A percentile compares a stretch with the other conserved stretches of the same genome.
Conservation (phyloP, 2,888 invertebrate species). For the Margaritifera margaritifera region DNA sequence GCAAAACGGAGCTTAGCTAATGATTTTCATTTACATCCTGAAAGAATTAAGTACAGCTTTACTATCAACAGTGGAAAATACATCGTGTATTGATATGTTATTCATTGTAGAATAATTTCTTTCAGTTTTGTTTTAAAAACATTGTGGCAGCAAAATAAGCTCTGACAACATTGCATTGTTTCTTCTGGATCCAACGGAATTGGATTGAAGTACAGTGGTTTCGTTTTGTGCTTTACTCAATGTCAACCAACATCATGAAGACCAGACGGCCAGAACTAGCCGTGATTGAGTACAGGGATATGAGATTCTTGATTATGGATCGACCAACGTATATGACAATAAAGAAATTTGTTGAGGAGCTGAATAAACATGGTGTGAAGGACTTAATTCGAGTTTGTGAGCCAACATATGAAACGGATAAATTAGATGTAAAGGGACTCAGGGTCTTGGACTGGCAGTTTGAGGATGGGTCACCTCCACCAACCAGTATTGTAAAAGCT, state of each 20-base stretch:
- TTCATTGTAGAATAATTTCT: too few relatives aligned
- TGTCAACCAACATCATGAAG: constrained; percentile 59
- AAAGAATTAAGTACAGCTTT: too few relatives aligned
- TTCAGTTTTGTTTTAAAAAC: too few relatives aligned
- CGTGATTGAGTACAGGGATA: constrained; percentile 96
- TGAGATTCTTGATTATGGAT: constrained; percentile 99
- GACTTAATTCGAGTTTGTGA: constrained; percentile 99
- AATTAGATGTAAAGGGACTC: constrained; percentile 90
- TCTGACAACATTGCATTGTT: too few relatives aligned
- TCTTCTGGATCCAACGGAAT: neutral
- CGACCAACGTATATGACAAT: constrained; percentile 97
- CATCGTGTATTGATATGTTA: too few relatives aligned
- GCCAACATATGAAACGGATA: constrained; percentile 95
- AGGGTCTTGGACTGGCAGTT: constrained; percentile 93
- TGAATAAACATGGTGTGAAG: constrained; percentile 95
- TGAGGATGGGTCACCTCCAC: constrained; percentile 87
- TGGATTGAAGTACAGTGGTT: constrained; percentile 7
- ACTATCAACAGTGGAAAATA: too few relatives aligned
- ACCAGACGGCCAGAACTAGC: constrained; percentile 86
- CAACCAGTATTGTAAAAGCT: constrained; percentile 85
- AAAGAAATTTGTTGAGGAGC: constrained; percentile 93
- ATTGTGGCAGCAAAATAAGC: too few relatives aligned
- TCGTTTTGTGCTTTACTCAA: constrained; percentile 11
- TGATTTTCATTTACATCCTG: too few relatives aligned
- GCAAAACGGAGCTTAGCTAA: too few relatives aligned